Conservation (phyloP, 2,113 vertebrate species). For the Falco punctatus region DNA sequence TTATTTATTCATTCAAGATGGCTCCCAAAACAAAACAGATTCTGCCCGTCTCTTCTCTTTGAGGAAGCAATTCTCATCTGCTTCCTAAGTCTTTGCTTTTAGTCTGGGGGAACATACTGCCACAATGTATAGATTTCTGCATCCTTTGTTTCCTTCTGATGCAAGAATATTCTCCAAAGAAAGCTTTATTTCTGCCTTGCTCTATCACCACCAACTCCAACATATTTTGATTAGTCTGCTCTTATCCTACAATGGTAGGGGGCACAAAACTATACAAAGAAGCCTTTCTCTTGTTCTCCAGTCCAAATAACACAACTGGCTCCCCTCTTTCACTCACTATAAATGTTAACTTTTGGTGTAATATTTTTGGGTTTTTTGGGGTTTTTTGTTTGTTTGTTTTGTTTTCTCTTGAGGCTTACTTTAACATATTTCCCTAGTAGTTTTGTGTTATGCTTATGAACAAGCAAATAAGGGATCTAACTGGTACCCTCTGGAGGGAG, state of each 20-base stretch:
- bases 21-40: not conserved
- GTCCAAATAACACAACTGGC: fast-evolving
- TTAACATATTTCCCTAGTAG: not conserved
- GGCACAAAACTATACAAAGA: not conserved
- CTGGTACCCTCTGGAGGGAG: not conserved
- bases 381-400: not conserved
- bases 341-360: no score
- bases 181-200: not conserved
- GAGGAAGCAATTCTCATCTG: not conserved
- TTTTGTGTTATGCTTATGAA: not conserved
- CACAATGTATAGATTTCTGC: fast-evolving
- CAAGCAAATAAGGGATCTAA: not conserved
- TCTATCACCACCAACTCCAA: not conserved
- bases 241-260: not conserved
- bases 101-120: not conserved
- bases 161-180: not conserved
- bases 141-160: not conserved
- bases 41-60: not conserved
- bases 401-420: not conserved
- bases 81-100: not conserved
- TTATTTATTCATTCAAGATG: not conserved
- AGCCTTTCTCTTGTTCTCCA: not conserved
- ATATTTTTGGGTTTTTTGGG: no score
- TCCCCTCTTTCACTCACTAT: not conserved
- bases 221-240: not conserved